Base-by-base conservation (phyloP, 2,888 invertebrate species). In the Andrena chrysosceles region DNA sequence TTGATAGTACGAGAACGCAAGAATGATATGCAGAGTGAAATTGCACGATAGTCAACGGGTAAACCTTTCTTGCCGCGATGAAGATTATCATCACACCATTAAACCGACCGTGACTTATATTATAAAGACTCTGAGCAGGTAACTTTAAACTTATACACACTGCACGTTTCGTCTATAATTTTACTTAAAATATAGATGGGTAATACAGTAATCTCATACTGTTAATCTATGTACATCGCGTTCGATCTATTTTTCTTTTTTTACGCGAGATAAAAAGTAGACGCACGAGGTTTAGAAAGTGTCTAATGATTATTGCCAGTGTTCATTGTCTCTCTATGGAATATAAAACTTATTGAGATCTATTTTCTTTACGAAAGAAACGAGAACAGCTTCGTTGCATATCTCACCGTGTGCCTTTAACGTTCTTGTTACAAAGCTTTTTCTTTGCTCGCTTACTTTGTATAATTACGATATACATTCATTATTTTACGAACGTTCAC, bases 1-100 rank as follows among this genome's bases (percentile, higher is more conserved):
- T 74, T 78, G 80, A 68, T 84, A 83, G 67, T 77, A 82, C 63
- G 71, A 69, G 63, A 81, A 62, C 76, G 70, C 63, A 60, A 77
- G n/a, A 69, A 71, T 75, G 73, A 77, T 89, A 87, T 85, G 86
- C 91, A 89, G 89, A 89, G 89, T 90, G 79, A 89, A 90, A 88
- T 89, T 89, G 89, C 89, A 79, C 74, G 77, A 68, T 80, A 77
- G 81, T 86, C 77, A 76, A 56, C 73, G 84, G 82, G 74, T 82
- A 75, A 69, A 77, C 73, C 20, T 79, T 77, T 75, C 63, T 86
- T 83, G 79, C 85, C 73, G 73, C 70, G 85, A 87, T 84, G 87
- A 86, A 85, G 77, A 48, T 77, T 76, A 60, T 35, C 77, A 60
- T 35, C 78, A 48, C 23, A 62, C 33, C 70, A 56, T 26, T 77